Conservation (phyloP, 1,140 invertebrate genomes). For the Neuroterus valhalla region DNA sequence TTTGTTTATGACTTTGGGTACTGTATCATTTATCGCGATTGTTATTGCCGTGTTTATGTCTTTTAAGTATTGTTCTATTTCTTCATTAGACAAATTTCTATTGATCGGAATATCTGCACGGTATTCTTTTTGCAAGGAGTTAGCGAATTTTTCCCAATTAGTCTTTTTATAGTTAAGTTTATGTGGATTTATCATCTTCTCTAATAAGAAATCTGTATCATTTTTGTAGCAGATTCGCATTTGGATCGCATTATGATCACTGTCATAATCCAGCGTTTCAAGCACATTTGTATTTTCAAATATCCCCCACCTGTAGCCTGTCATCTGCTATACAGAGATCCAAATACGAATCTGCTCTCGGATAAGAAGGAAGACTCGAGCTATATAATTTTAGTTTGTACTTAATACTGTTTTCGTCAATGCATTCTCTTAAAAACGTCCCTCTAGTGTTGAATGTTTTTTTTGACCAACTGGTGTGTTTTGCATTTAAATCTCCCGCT, state of each 20-base stretch:
- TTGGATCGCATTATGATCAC: too few relatives aligned
- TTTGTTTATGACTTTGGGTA: constrained; percentile 30
- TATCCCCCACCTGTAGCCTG: constrained; percentile 1
- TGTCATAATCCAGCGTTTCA: background rate
- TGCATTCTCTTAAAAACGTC: constrained; percentile 25
- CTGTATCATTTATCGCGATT: constrained; percentile 18
- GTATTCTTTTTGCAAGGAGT: constrained; percentile 14
- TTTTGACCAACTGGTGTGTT: too few relatives aligned
- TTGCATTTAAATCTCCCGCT: too few relatives aligned
- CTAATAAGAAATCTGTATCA: constrained; percentile 15
- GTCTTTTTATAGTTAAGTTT: too few relatives aligned
- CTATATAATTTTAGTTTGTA: too few relatives aligned
- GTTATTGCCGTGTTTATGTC: constrained; percentile 29
- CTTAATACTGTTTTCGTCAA: background rate
- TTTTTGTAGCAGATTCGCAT: constrained; percentile 17
- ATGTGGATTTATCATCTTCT: too few relatives aligned
- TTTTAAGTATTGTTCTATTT: constrained; percentile 40
- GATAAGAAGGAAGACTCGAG: too few relatives aligned
- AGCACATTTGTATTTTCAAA: background rate
- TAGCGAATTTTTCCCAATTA: too few relatives aligned
- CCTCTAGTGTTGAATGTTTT: too few relatives aligned
- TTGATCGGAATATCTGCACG: constrained; percentile 14
- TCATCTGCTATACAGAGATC: constrained; percentile 20
- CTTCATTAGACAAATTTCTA: constrained; percentile 37
- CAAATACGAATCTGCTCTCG: constrained; percentile 2